Base-by-base conservation (phyloP, 2,113 vertebrate genomes). In the Nyctereutes procyonoides region DNA sequence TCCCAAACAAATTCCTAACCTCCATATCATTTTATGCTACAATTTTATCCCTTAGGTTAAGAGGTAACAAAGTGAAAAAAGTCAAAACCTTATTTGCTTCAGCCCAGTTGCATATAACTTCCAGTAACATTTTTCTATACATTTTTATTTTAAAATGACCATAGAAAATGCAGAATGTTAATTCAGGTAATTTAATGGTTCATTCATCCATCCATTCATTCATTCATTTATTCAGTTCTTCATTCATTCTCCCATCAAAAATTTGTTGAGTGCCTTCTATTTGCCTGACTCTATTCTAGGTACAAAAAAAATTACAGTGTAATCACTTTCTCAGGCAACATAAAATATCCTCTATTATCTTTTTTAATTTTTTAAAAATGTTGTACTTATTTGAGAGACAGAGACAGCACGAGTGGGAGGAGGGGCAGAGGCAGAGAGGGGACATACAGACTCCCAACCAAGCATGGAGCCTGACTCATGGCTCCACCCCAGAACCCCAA, bases 171-270 rank as follows among this genome's bases (percentile, higher is more conserved):
- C 4, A 93, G 28, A 26, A 89, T 82, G 5, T 43, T 73, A 73
- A 38, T 73, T 73, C 35, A 73, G 35, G 14, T 67, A 6, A 83
- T 60, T 85, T 2, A 32, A 86, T 92, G 62, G 20, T 55, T 88
- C 55, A 55, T 73, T 3, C 17, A 77, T 30, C 32, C 65, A 69
- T 69, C 30, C 30, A 9, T 86, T 79, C 9, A 58, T 85, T 94
- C 69, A 92, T 85, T 94, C 69, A 92, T 74, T 96, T 86, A 88
- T 77, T 86, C 26, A 67, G 38, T 77, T 81, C 43, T 51, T 53
- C 28, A n/a, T 83, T 56, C n/a, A 74, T 63, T 62, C 16, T n/a
- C 3, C 8, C 2, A 81, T n/a, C 26, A 95, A 87, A 79, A 95
- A 63, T 19, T 6, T 24, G 35, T 56, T 94, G 11, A 67, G 10